phyloP scores from a whole-genome alignment of 2,888 invertebrate genomes.

The Acanthosepion esculentum region DNA sequence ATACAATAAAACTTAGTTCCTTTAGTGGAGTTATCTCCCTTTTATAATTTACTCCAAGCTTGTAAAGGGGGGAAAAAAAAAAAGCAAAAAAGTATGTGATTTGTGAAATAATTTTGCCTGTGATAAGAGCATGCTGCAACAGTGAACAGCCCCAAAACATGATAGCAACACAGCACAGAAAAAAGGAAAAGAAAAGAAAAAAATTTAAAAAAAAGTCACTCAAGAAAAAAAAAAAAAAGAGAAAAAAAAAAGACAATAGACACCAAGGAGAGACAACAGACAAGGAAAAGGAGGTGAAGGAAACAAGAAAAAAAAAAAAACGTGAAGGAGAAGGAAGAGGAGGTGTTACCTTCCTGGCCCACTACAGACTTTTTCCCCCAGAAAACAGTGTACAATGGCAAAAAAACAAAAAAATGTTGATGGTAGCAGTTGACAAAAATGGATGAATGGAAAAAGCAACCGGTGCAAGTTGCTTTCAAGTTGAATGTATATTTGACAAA shows the following conservation, averaged over 20 bases:
- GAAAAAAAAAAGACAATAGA: background rate
- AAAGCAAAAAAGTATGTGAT: background rate
- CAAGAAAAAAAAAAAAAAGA: background rate
- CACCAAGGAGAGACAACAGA: background rate
- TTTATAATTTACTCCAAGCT: background rate
- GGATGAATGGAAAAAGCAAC: background rate
- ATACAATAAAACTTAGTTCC: background rate
- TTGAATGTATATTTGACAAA: background rate
- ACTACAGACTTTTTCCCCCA: conserved; percentile 23
- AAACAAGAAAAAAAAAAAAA: background rate
- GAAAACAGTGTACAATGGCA: conserved; percentile 21
- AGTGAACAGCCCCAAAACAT: background rate
- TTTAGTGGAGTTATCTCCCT: background rate
- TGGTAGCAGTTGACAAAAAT: background rate
- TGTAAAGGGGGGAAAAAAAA: background rate
- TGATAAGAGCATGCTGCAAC: background rate
- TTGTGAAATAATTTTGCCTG: background rate
- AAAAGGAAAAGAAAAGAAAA: no score
- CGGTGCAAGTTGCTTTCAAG: no score
- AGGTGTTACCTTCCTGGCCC: conserved; percentile 33
- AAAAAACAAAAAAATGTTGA: background rate
- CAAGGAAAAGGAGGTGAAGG: background rate
- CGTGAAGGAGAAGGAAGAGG: background rate
- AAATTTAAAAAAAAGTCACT: background rate
- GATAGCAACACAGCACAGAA: conserved; percentile 33